Base-by-base conservation (phyloP, 2,888 invertebrate species). In the Leptura quadrifasciata region DNA sequence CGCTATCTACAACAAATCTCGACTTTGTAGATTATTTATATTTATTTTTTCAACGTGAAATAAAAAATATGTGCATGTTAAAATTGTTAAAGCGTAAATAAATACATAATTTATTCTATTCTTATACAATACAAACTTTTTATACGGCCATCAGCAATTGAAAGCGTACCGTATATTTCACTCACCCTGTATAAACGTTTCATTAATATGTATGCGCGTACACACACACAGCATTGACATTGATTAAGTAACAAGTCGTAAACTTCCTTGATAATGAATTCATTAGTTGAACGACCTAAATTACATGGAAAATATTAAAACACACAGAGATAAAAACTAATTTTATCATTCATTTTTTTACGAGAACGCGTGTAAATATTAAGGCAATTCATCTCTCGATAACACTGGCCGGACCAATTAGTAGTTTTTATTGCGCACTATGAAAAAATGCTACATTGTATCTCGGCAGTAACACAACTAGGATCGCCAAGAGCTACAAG, bases 211-310 rank as follows among this genome's bases (percentile, higher is more conserved):
- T 39, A 39, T 39, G 39, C 15, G 27, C 31, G 35, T 63, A 63
- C 31, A 60, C 60, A 60, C 21, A 31, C 60, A 60, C 21, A 31
- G 12, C 67, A 65, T 47, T 65, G 67, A 55, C 67, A 67, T 27
- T 55, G 67, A 67, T 55, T 35, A 17, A 63, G 63, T n/a, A 67
- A 67, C 55, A n/a, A 54, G 17, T 67, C 64, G 64, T 64, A 52
- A 54, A 67, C 17, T 15, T 54, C 55, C 35, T 63, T 35, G 61
- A 63, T 63, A 63, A 63, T 35, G 61, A 63, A 63, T 31, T 31
- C 12, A 20, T 31, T 63, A 31, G 61, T 63, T 63, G 61, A 63
- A 63, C 9, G 35, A 63, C 61, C 61, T 18, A 63, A 31, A 63
- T 63, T 63, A 63, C 12, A 6, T 60, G 24, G 55, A 55, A 55